Base-by-base conservation (phyloP, 1,140 invertebrate species). In the Ostrea denselamellosa region DNA sequence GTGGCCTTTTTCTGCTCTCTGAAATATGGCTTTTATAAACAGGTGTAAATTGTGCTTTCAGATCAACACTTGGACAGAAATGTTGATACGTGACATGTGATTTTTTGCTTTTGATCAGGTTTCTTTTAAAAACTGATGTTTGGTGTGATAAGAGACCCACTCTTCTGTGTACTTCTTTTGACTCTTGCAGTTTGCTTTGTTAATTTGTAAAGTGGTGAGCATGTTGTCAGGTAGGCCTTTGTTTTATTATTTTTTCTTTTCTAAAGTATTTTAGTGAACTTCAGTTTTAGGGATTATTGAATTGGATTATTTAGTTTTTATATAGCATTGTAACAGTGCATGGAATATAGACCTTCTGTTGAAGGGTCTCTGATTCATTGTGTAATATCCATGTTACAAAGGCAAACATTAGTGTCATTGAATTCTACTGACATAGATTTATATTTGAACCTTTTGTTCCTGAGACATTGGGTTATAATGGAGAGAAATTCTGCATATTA, bases 81-180 rank as follows among this genome's bases (percentile, higher is more conserved):
- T 28, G 68, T 77, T 14, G 34, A 25, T 77, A 34, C 68, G 5
- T 77, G 28, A 77, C 68, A 77, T 77, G 68, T 25, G 28, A 28
- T 77, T 77, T 68, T 77, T 28, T 77, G 25, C 28, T 28, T 77
- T 77, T 77, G 68, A 77, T 77, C 68, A 77, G 28, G 68, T 77
- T 77, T 77, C 68, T 28, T 25, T 77, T 77, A 28, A 77, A 77
- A 77, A 12, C 68, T 25, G 68, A 77, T 77, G 25, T 77, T 77
- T 25, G 8, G 25, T 12, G 8, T 14, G 68, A 77, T 77, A 77
- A 71, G 10, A 77, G 68, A 28, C 68, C 14, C 25, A 25, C 68
- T 77, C 68, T 77, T 34, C 7, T 77, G 68, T 77, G 68, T 25
- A 77, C 68, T 77, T 77, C 68, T 77, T 77, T 77, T 62, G 14